A percentile compares a stretch with the other conserved stretches of the same genome.
phyloP scores from a whole-genome alignment of 2,113 vertebrate species.

The Psilopsiagon aurifrons region DNA sequence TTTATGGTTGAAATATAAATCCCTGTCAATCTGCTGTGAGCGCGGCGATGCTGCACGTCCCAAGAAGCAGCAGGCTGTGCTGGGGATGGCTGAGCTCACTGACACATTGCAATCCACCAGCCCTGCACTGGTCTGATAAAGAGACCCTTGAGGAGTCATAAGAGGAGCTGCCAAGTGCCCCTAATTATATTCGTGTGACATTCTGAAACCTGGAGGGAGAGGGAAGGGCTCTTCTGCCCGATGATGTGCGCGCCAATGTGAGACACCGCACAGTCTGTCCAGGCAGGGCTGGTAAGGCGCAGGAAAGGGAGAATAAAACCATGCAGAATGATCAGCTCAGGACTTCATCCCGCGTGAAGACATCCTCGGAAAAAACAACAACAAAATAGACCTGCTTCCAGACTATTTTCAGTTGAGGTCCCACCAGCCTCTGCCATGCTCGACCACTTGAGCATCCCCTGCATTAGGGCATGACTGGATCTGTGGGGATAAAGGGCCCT shows the following conservation, averaged over 20 bases:
- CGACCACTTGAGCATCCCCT: not conserved
- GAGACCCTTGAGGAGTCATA: not conserved
- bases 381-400: not conserved
- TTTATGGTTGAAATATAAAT: not conserved
- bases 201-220: not conserved
- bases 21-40: not conserved
- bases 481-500: rapidly evolving
- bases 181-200: not conserved
- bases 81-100: rapidly evolving
- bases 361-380: rapidly evolving
- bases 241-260: rapidly evolving
- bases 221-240: not conserved
- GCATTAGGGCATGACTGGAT: rapidly evolving
- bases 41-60: not conserved
- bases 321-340: not conserved
- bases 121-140: not conserved
- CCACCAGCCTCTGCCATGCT: not conserved
- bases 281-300: not conserved
- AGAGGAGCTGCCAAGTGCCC: not conserved
- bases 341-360: not conserved
- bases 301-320: not conserved
- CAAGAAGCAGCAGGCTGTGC: not conserved
- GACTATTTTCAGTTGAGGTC: not conserved
- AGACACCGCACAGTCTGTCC: not conserved
- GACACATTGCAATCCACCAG: not conserved